Evolutionary conservation across 2,888 invertebrate species (phyloP).

Genomic region (Nysson spinosus): DNA sequence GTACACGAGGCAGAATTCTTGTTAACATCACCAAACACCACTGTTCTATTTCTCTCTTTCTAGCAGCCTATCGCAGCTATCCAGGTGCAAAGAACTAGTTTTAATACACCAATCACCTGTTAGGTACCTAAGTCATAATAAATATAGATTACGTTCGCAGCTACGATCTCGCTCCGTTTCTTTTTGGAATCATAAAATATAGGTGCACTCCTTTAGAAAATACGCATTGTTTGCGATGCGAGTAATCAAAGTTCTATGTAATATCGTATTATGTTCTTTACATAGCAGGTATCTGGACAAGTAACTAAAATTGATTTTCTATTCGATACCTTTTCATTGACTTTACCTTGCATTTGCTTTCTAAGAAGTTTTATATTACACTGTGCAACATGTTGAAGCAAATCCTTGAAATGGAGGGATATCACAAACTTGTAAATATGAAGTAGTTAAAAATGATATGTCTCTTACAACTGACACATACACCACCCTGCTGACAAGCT

Average conservation of each 20-base stretch:
- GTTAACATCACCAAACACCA: constrained; percentile 76
- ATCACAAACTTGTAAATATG: constrained; percentile 62
- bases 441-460: constrained; percentile 65
- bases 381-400: too few species aligned
- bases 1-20: constrained; percentile 74
- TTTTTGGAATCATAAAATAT: background rate
- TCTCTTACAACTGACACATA: constrained; percentile 73
- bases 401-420: constrained; percentile 46
- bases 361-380: too few species aligned
- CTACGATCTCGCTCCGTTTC: constrained; percentile 57
- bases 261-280: too few species aligned
- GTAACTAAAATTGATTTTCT: too few species aligned
- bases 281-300: too few species aligned
- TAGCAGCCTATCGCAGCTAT: constrained; percentile 78
- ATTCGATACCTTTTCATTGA: too few species aligned
- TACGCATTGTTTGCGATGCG: too few species aligned
- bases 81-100: constrained; percentile 76
- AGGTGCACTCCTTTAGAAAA: too few species aligned
- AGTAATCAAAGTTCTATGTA: too few species aligned
- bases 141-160: constrained; percentile 53
- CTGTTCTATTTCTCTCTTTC: constrained; percentile 78
- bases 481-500: constrained; percentile 78
- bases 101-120: constrained; percentile 75
- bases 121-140: constrained; percentile 68
- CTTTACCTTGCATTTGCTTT: too few species aligned